Percentiles rank a stretch among this genome's conserved stretches.
Evolutionary conservation across 2,113 vertebrate species (phyloP).

Genomic region (Anoplopoma fimbria): DNA sequence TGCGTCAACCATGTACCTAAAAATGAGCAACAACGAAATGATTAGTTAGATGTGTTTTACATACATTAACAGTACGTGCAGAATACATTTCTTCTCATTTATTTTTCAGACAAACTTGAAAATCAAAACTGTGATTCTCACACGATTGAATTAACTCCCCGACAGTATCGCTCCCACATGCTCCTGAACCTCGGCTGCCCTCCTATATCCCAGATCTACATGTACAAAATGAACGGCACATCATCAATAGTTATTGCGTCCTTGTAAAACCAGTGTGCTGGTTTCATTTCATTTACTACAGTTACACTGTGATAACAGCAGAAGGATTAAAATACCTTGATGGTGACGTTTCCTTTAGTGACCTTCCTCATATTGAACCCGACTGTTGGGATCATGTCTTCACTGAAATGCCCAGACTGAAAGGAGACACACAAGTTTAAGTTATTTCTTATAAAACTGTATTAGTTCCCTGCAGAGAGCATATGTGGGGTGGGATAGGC

Average conservation of each 20-base stretch:
- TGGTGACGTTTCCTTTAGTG: constrained; percentile 88
- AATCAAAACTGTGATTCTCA: constrained; percentile 80
- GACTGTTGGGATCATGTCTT: constrained; percentile 93
- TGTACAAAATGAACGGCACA: constrained; percentile 64
- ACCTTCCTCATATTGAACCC: constrained; percentile 93
- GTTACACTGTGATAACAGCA: background rate
- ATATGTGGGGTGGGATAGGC: background rate
- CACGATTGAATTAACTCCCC: constrained; percentile 99
- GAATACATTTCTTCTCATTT: background rate
- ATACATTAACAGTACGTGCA: background rate
- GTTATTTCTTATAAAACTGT: background rate
- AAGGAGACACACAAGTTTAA: constrained; percentile 49
- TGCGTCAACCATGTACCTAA: constrained; percentile 99
- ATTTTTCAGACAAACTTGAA: background rate
- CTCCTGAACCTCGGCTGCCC: constrained; percentile 98
- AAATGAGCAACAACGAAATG: constrained; percentile 40
- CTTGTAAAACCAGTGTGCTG: background rate
- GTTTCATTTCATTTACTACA: background rate
- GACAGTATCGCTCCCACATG: constrained; percentile 99
- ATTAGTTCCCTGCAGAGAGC: background rate
- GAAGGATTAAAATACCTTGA: constrained; percentile 77
- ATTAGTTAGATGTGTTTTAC: background rate
- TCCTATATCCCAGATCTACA: constrained; percentile 99
- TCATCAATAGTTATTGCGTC: background rate
- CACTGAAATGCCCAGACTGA: constrained; percentile 90